Evolutionary conservation across 2,113 vertebrate species (phyloP), one percentile per base, ranked within the genome.

Genomic region (Saccopteryx bilineata): DNA sequence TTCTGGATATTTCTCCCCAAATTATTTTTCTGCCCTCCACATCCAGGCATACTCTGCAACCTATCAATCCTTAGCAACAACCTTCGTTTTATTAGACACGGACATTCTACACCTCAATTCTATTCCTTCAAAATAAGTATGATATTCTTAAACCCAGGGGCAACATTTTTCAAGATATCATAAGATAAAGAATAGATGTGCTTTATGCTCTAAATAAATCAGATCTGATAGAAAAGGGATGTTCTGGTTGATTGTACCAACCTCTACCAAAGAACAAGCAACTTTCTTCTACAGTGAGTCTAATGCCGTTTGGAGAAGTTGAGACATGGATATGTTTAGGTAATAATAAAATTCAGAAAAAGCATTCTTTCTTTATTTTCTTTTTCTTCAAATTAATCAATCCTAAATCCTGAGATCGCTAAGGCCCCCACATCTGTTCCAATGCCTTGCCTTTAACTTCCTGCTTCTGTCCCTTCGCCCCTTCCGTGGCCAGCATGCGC

Each of bases 61-160:
- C 61, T 71, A 69, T 28, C 28, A 17, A 52, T 65, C 60, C n/a
- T 95, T 60, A 58, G 46, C 63, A 93, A 46, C 3, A 28, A 56
- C 79, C 24, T 10, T 76, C 48, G 10, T 46, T 71, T n/a, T 68
- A 82, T 60, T 78, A 92, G 61, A 52, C 31, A 21, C 2, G 14
- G 21, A 76, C 1, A 1, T 60, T 63, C 83, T n/a, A 76, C 54
- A 54, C 10, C 11, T 52, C 17, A 7, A 48, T 54, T 88, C 26
- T 48, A 5, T 46, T 88, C n/a, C n/a, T 92, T 88, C 61, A 92
- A 78, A 87, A 14, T 83, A 83, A 88, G 26, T 78, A 28, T 83
- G 28, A 61, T 61, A 54, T 71, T 83, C 26, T 83, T 61, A 69
- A 88, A 71, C 26, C 90, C 26, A 63, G 60, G 39, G n/a, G 5